A percentile compares a stretch with the other conserved stretches of the same genome.
Evolutionary conservation across 1,140 invertebrate genomes (phyloP).

Genomic region (Dendroctonus ponderosae): DNA sequence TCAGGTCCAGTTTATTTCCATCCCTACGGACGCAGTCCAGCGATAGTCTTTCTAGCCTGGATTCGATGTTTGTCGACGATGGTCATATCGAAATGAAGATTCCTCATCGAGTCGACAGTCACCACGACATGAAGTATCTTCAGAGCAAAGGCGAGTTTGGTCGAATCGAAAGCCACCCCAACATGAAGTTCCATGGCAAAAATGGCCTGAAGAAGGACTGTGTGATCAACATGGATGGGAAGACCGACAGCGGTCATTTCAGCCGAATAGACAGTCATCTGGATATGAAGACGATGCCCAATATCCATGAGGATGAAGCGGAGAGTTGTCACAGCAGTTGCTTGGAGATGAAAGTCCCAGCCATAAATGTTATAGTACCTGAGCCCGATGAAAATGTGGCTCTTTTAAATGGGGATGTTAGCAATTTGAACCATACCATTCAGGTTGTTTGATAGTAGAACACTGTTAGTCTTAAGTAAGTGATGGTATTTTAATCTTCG

Average conservation of each 20-base stretch:
- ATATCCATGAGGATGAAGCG: slow-evolving; percentile 30
- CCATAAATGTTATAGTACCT: slow-evolving; percentile 34
- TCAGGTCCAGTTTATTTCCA: slow-evolving; percentile 42
- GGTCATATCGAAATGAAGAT: slow-evolving; percentile 45
- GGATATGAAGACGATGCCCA: slow-evolving; percentile 31
- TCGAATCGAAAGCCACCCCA: slow-evolving; percentile 27
- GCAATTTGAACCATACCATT: slow-evolving; percentile 20
- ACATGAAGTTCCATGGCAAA: slow-evolving; percentile 28
- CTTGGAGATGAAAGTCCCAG: slow-evolving; percentile 32
- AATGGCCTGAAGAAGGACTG: slow-evolving; percentile 25
- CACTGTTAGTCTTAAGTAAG: too few species aligned
- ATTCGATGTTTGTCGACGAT: slow-evolving; percentile 47
- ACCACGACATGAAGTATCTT: slow-evolving; percentile 22
- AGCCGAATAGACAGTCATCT: slow-evolving; percentile 30
- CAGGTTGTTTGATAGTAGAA: slow-evolving; percentile 16
- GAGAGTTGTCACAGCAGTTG: slow-evolving; percentile 32
- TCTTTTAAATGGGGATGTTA: slow-evolving; percentile 33
- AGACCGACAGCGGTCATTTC: slow-evolving; percentile 22
- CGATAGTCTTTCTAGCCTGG: slow-evolving; percentile 47
- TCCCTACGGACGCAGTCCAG: slow-evolving; percentile 45
- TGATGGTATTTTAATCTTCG: too few species aligned
- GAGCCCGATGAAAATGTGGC: slow-evolving; percentile 40
- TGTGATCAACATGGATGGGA: slow-evolving; percentile 18
- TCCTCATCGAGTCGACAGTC: slow-evolving; percentile 30
- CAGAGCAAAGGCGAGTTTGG: slow-evolving; percentile 1